Percentiles rank a stretch among this genome's conserved stretches.
These are phyloP conservation scores for Stegodyphus mimosarum DNA, from an alignment of 1,140 invertebrate genomes.

Conservation along the genomic window DNA sequence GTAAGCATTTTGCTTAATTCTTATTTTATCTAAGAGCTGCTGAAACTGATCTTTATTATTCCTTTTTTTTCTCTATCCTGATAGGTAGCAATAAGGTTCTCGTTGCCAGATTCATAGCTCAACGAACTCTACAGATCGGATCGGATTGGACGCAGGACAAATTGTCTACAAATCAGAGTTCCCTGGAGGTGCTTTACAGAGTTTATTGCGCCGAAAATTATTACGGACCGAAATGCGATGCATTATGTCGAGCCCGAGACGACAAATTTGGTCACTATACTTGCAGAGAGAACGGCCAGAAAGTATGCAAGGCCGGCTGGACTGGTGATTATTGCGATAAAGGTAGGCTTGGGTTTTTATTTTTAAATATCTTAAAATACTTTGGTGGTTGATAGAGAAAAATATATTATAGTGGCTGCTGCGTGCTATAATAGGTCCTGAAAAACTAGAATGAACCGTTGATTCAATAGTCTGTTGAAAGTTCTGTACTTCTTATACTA, in stretches of 20 bases:
- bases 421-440: too few relatives aligned
- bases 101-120: constrained; percentile 76
- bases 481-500: too few relatives aligned
- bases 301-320: constrained; percentile 90
- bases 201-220: constrained; percentile 90
- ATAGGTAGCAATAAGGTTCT: constrained; percentile 36
- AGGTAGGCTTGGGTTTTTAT: constrained; percentile 76
- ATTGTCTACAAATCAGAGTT: constrained; percentile 73
- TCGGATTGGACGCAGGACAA: constrained; percentile 79
- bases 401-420: too few relatives aligned
- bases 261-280: constrained; percentile 92
- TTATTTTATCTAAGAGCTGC: too few relatives aligned
- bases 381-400: too few relatives aligned
- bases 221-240: constrained; percentile 91
- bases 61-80: background rate
- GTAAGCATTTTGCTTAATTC: too few relatives aligned
- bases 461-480: too few relatives aligned
- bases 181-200: constrained; percentile 86
- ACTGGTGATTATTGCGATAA: constrained; percentile 89
- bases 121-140: constrained; percentile 83
- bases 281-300: constrained; percentile 84
- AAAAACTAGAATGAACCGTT: too few relatives aligned
- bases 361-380: too few relatives aligned
- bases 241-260: constrained; percentile 86
- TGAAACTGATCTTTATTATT: background rate